phyloP scores from a whole-genome alignment of 2,888 invertebrate genomes.

The Muschampia plurimacula region DNA sequence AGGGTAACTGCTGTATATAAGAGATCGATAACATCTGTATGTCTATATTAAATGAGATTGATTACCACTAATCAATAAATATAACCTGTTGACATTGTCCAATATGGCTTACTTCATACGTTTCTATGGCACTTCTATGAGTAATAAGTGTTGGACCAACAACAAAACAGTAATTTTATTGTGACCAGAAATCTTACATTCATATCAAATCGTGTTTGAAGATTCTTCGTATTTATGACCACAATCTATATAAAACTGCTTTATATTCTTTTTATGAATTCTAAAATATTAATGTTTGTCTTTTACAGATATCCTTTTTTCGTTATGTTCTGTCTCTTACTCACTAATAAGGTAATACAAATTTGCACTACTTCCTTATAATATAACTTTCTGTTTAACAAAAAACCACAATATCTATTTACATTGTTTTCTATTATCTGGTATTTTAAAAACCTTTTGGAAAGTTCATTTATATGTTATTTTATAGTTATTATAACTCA shows the following conservation, averaged over 20 bases:
- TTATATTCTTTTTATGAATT: not conserved
- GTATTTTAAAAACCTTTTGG: too few species aligned
- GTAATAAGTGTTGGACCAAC: constrained; percentile 12
- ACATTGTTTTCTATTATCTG: too few species aligned
- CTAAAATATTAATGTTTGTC: constrained; percentile 14
- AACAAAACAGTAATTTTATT: constrained; percentile 10
- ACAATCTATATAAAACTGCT: not conserved
- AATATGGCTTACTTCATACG: constrained; percentile 73
- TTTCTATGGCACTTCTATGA: constrained; percentile 41
- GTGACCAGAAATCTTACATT: not conserved
- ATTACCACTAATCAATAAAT: constrained; percentile 38
- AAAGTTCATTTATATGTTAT: too few species aligned
- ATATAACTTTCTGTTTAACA: too few species aligned
- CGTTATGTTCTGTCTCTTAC: constrained; percentile 35
- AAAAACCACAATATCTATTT: too few species aligned
- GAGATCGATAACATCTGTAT: constrained; percentile 1
- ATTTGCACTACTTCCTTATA: not conserved
- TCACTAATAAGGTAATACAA: constrained; percentile 42
- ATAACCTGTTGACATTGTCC: constrained; percentile 68
- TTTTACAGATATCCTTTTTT: constrained; percentile 29
- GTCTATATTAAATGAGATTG: not conserved
- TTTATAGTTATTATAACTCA: too few species aligned
- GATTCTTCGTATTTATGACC: not conserved
- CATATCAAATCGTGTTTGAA: not conserved
- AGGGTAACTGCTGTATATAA: not conserved